Base-by-base conservation (phyloP, 2,888 invertebrate genomes). In the Cryptus viduatorius region DNA sequence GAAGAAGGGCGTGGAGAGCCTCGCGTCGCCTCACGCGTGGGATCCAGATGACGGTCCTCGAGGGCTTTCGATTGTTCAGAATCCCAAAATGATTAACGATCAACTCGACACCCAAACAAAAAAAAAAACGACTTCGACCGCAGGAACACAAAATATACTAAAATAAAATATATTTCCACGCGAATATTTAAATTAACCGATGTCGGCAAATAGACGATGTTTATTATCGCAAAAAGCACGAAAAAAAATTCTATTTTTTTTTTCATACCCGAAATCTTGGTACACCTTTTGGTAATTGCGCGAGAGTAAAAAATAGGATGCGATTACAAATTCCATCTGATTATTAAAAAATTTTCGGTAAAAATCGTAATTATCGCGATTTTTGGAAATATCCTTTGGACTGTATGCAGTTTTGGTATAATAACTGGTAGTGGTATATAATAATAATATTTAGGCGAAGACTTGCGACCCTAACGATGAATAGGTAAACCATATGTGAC, bases 1-100 rank as follows among this genome's bases (percentile, higher is more conserved):
- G n/a, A 48, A 67, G 31, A 59, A 77, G 82, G 77, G 77, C 77
- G 77, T 77, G 72, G 65, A 77, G 61, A 53, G 37, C 24, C 19
- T 4, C 8, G 37, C 56, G 10, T 4, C 8, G 4, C 19, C 67
- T 80, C 59, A 37, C 48, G 67, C 71, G 50, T 64, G 14, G 24
- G 44, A 42, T 59, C 37, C 64, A 37, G 50, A 56, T 53, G 64
- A 71, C 48, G 50, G 50, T 16, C 12, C 29, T 65, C 64, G 46
- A 65, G 65, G 53, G 37, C 72, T 79, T 73, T 42, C 79, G 72
- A 65, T 79, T 67, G 72, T 53, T 67, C 65, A 31, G 50, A 53
- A 53, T 56, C 14, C 53, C 42, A 72, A 79, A 37, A 65, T 67
- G 56, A 72, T 72, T 72, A 50, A 72, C 19, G 14, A 42, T 65